A percentile compares a stretch with the other conserved stretches of the same genome.
Evolutionary conservation across 2,888 invertebrate genomes (phyloP).

Genomic region (Aromia moschata): DNA sequence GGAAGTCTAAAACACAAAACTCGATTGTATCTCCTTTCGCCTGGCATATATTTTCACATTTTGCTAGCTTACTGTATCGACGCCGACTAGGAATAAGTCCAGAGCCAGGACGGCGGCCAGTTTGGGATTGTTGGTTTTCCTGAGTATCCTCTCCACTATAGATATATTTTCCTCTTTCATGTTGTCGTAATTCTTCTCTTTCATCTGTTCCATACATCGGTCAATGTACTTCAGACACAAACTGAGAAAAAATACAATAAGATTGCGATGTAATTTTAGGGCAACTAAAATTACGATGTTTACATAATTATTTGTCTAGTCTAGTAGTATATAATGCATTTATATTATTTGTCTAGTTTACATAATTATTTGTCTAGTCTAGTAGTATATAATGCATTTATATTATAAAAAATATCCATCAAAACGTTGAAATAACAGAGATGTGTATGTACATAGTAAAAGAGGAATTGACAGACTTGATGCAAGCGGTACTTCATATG

Average conservation of each 20-base stretch:
- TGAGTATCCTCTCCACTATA: slow-evolving; percentile 68
- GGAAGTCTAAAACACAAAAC: slow-evolving; percentile 68
- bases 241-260: slow-evolving; percentile 58
- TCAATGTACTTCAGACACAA: slow-evolving; percentile 69
- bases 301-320: neutral
- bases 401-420: too few species aligned
- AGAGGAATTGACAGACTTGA: too few species aligned
- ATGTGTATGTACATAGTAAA: too few species aligned
- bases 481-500: too few species aligned
- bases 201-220: slow-evolving; percentile 65
- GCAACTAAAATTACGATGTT: neutral
- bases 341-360: too few species aligned
- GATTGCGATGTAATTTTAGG: too few species aligned
- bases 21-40: neutral
- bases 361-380: neutral
- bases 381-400: too few species aligned
- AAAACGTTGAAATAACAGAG: too few species aligned
- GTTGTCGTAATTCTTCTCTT: slow-evolving; percentile 53
- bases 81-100: slow-evolving; percentile 81
- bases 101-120: slow-evolving; percentile 77
- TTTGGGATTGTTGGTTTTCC: slow-evolving; percentile 68
- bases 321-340: too few species aligned
- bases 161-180: slow-evolving; percentile 64
- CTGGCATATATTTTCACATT: neutral
- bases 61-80: slow-evolving; percentile 71